Evolutionary conservation across 1,140 invertebrate species (phyloP).

Genomic region (Portunus trituberculatus): DNA sequence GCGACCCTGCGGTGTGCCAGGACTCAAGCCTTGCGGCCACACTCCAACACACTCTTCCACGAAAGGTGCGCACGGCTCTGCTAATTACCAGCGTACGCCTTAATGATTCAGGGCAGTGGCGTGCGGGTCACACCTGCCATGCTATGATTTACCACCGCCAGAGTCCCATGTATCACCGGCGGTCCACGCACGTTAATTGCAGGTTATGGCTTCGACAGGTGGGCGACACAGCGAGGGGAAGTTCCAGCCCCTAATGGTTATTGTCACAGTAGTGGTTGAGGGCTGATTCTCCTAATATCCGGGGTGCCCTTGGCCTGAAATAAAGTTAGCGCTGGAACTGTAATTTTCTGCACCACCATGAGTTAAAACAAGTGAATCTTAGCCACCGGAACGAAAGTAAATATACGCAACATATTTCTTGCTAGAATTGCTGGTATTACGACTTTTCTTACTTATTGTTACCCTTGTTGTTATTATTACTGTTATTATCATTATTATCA

Average conservation of each 20-base stretch:
- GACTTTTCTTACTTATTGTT: background rate
- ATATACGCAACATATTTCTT: background rate
- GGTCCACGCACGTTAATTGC: conserved; percentile 19
- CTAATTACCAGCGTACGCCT: background rate
- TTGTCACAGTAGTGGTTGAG: background rate
- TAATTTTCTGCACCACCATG: background rate
- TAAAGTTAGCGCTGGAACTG: background rate
- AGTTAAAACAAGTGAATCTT: background rate
- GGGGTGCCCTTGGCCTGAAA: background rate
- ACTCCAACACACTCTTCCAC: background rate
- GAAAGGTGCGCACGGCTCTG: background rate
- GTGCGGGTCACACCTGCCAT: background rate
- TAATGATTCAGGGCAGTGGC: conserved; percentile 2
- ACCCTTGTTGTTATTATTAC: background rate
- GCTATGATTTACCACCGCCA: conserved; percentile 29
- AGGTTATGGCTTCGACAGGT: background rate
- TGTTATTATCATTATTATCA: background rate
- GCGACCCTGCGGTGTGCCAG: background rate
- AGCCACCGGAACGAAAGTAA: background rate
- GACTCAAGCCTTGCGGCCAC: too few species aligned
- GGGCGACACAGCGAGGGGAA: conserved; percentile 9
- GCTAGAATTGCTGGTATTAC: background rate
- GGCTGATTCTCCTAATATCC: background rate
- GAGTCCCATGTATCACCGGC: background rate
- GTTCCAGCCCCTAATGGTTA: background rate